A percentile compares a stretch with the other conserved stretches of the same genome.
Evolutionary conservation across 2,888 invertebrate genomes (phyloP).

Genomic region (Adelphocoris suturalis): DNA sequence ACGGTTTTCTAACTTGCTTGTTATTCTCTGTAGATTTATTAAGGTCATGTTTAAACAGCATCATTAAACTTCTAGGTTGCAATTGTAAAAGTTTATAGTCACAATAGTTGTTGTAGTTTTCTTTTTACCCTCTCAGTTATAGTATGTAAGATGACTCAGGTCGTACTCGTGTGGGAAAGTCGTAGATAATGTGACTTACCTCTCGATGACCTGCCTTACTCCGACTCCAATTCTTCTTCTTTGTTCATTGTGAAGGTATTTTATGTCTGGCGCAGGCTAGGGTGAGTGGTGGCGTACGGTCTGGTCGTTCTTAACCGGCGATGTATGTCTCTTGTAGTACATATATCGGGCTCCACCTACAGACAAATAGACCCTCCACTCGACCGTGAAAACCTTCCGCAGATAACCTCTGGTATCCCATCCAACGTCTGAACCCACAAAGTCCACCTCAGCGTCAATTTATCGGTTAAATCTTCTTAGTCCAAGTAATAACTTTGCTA

Average conservation of each 20-base stretch:
- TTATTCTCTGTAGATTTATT: too few relatives aligned
- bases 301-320: not conserved
- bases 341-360: conserved; percentile 46
- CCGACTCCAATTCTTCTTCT: conserved; percentile 36
- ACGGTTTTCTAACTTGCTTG: too few relatives aligned
- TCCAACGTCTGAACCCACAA: not conserved
- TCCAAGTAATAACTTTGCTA: too few relatives aligned
- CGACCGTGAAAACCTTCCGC: conserved; percentile 40
- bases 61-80: too few relatives aligned
- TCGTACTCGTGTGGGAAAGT: not conserved
- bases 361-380: conserved; percentile 39
- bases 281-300: conserved; percentile 5
- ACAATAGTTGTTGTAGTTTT: too few relatives aligned
- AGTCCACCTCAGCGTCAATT: not conserved
- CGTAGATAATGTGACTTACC: not conserved
- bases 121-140: too few relatives aligned
- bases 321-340: conserved; percentile 42
- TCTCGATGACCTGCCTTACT: not conserved
- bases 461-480: too few relatives aligned
- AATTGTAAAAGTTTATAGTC: too few relatives aligned
- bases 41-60: too few relatives aligned
- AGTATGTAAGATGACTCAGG: too few relatives aligned
- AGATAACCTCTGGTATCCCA: conserved; percentile 34
- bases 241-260: not conserved
- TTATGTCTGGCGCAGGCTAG: not conserved